Evolutionary conservation across 2,113 vertebrate genomes (phyloP).

Genomic region (Cervus canadensis): DNA sequence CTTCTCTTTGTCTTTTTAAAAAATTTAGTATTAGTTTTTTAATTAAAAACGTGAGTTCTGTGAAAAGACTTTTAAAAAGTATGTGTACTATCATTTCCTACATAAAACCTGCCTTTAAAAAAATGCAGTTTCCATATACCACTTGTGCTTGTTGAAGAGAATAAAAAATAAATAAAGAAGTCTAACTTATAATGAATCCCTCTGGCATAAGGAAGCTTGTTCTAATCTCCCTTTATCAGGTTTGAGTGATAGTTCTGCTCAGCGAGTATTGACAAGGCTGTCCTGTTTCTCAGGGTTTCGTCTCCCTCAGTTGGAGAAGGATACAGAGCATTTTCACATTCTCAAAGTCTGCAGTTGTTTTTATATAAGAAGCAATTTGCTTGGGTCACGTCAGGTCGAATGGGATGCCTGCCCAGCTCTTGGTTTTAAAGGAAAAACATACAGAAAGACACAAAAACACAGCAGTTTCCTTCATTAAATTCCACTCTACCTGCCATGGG

Average conservation of each 20-base stretch:
- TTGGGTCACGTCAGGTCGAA: constrained; percentile 89
- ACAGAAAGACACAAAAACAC: constrained; percentile 90
- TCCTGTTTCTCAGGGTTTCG: constrained; percentile 83
- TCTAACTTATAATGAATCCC: constrained; percentile 78
- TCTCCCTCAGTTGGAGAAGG: constrained; percentile 80
- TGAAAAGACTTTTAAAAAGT: constrained; percentile 41
- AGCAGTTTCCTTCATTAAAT: constrained; percentile 91
- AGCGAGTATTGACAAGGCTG: constrained; percentile 78
- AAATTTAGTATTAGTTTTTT: constrained; percentile 67
- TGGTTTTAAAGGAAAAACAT: constrained; percentile 91
- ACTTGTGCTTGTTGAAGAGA: constrained; percentile 69
- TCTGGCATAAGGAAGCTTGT: constrained; percentile 77
- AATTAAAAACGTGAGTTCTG: constrained; percentile 20
- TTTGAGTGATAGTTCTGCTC: constrained; percentile 81
- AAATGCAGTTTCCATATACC: constrained; percentile 67
- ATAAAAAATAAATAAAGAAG: constrained; percentile 65
- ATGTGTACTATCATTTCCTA: constrained; percentile 51
- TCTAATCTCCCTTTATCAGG: constrained; percentile 81
- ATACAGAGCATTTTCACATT: constrained; percentile 86
- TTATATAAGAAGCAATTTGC: constrained; percentile 90
- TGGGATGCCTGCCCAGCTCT: constrained; percentile 88
- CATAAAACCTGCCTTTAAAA: constrained; percentile 50
- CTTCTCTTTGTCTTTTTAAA: constrained; percentile 63
- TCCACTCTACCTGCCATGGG: constrained; percentile 90
- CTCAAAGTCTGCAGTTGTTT: constrained; percentile 87